These are phyloP conservation scores for Aleiodes testaceus DNA, from an alignment of 2,888 invertebrate genomes.

Conservation along the genomic window DNA sequence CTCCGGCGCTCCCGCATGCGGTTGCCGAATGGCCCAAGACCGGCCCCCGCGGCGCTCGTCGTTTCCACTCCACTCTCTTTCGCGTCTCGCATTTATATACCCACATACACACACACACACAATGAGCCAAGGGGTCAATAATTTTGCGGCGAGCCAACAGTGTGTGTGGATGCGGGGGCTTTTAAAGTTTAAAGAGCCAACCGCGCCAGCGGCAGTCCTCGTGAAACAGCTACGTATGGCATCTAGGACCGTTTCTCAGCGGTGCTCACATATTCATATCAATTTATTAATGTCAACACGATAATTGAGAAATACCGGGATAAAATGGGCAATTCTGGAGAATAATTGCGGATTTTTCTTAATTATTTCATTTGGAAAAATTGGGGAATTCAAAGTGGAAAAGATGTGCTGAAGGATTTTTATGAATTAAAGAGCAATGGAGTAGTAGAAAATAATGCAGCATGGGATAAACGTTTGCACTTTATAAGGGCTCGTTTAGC, in stretches of 20 bases:
- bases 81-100: slow-evolving; percentile 12
- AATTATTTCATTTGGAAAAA: neutral
- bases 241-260: slow-evolving; percentile 50
- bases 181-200: slow-evolving; percentile 71
- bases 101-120: neutral
- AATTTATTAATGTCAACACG: slow-evolving; percentile 22
- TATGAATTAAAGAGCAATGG: too few relatives aligned
- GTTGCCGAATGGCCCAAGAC: neutral
- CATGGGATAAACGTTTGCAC: slow-evolving; percentile 56
- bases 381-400: too few relatives aligned
- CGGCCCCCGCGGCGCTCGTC: slow-evolving; percentile 27
- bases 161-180: slow-evolving; percentile 56
- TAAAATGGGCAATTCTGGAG: too few relatives aligned
- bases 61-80: slow-evolving; percentile 9
- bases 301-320: neutral
- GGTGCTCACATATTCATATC: slow-evolving; percentile 59
- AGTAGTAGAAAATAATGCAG: too few relatives aligned
- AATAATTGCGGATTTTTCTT: neutral
- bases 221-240: slow-evolving; percentile 8
- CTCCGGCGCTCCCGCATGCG: slow-evolving; percentile 6
- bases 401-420: too few relatives aligned
- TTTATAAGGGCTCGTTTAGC: slow-evolving; percentile 63
- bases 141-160: slow-evolving; percentile 57
- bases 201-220: slow-evolving; percentile 48
- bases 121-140: slow-evolving; percentile 56